phyloP scores from a whole-genome alignment of 2,888 invertebrate genomes.

The Deladenus siricidicola region DNA sequence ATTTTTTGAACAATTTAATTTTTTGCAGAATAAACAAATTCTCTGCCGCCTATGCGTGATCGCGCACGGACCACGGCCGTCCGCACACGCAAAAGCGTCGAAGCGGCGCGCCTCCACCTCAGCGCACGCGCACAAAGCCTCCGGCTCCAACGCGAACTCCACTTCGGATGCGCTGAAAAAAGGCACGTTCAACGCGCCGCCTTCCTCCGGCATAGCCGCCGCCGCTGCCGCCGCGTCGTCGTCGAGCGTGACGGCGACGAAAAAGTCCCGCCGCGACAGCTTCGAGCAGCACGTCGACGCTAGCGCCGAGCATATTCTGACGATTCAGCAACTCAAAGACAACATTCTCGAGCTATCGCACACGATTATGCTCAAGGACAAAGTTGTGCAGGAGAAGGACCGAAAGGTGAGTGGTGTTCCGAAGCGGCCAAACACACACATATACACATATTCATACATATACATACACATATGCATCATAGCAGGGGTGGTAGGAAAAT shows the following conservation, averaged over 20 bases:
- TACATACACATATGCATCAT: no score
- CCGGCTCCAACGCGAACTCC: neutral
- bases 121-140: neutral
- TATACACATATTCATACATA: no score
- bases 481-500: no score
- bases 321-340: slow-evolving; percentile 35
- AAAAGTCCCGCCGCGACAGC: neutral
- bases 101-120: slow-evolving; percentile 2
- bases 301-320: slow-evolving; percentile 20
- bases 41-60: slow-evolving; percentile 37
- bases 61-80: neutral
- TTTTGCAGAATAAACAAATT: slow-evolving; percentile 12
- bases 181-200: no score
- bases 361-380: slow-evolving; percentile 27
- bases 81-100: slow-evolving; percentile 8
- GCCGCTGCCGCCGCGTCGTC: slow-evolving; percentile 1
- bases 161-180: neutral
- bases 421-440: no score
- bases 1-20: no score
- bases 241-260: neutral
- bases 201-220: neutral
- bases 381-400: slow-evolving; percentile 32
- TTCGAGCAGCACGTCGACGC: slow-evolving; percentile 2
- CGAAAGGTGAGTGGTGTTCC: slow-evolving; percentile 28
- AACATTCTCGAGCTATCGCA: slow-evolving; percentile 31